These are phyloP conservation scores for Eugnorisma glareosa DNA, from an alignment of 2,888 invertebrate species.

Conservation along the genomic window DNA sequence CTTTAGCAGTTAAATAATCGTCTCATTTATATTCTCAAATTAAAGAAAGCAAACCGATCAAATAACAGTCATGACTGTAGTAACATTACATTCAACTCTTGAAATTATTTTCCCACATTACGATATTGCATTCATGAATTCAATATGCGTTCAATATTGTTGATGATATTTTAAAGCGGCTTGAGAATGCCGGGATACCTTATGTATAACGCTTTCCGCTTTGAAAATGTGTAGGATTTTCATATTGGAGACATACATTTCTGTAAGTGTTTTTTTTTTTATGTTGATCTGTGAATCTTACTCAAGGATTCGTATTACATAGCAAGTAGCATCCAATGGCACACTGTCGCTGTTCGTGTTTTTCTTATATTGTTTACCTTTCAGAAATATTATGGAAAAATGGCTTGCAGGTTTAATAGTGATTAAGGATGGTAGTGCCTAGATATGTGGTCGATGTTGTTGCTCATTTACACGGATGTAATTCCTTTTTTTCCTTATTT, in stretches of 20 bases:
- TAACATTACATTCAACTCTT: conserved; percentile 15
- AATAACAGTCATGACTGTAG: not conserved
- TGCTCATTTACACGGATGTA: not conserved
- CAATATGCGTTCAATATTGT: conserved; percentile 54
- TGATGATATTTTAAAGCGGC: conserved; percentile 58
- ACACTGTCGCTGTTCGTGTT: not conserved
- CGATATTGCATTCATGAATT: conserved; percentile 58
- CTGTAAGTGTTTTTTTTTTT: conserved; percentile 11
- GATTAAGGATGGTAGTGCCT: not conserved
- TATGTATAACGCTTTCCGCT: conserved; percentile 36
- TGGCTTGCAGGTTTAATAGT: not conserved
- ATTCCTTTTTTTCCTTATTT: too few relatives aligned
- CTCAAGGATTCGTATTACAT: not conserved
- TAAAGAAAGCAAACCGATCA: not conserved
- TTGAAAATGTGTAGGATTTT: conserved; percentile 47
- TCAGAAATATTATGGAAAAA: not conserved
- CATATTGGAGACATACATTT: conserved; percentile 38
- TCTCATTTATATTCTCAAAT: not conserved
- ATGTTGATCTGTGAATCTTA: not conserved
- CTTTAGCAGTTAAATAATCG: not conserved
- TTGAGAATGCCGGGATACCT: conserved; percentile 32
- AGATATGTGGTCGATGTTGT: not conserved
- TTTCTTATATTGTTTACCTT: not conserved
- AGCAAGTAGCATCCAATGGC: fast-evolving
- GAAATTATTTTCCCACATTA: conserved; percentile 14